Conservation (phyloP, 2,888 invertebrate genomes). For the Theodoxus fluviatilis region DNA sequence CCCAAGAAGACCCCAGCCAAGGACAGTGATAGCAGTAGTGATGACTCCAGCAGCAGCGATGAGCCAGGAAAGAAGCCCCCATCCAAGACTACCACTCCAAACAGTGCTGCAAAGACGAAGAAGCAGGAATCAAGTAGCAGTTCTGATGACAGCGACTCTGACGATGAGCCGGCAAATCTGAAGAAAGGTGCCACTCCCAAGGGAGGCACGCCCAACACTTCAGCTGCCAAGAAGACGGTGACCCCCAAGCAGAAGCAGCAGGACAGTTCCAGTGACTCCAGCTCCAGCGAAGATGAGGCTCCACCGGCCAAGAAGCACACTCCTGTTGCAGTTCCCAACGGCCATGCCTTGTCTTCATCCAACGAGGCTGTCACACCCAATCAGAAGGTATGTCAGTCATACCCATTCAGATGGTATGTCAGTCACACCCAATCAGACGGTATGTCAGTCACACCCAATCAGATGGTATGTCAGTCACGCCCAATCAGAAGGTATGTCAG, state of each 20-base stretch:
- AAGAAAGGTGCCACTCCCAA: neutral
- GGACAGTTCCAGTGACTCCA: conserved; percentile 29
- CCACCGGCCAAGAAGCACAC: conserved; percentile 25
- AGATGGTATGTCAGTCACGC: too few relatives aligned
- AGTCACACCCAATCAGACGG: too few relatives aligned
- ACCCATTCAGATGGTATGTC: too few relatives aligned
- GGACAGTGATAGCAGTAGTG: neutral
- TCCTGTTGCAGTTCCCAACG: too few relatives aligned
- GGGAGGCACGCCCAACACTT: too few relatives aligned
- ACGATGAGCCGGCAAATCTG: neutral
- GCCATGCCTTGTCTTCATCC: too few relatives aligned
- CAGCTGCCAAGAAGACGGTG: neutral
- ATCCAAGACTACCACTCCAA: neutral
- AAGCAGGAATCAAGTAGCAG: conserved; percentile 4
- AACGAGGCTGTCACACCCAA: too few relatives aligned
- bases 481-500: too few relatives aligned
- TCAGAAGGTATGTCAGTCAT: too few relatives aligned
- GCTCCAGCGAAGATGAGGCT: conserved; percentile 27
- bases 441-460: too few relatives aligned
- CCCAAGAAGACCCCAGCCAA: too few relatives aligned
- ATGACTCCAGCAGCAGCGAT: conserved; percentile 6
- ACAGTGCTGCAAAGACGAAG: conserved; percentile 34
- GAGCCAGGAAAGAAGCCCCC: neutral
- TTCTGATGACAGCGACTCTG: too few relatives aligned
- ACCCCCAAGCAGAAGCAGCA: conserved; percentile 15